Conservation (phyloP, 2,797 vertebrate genomes). For the Gymnothorax reevesii region DNA sequence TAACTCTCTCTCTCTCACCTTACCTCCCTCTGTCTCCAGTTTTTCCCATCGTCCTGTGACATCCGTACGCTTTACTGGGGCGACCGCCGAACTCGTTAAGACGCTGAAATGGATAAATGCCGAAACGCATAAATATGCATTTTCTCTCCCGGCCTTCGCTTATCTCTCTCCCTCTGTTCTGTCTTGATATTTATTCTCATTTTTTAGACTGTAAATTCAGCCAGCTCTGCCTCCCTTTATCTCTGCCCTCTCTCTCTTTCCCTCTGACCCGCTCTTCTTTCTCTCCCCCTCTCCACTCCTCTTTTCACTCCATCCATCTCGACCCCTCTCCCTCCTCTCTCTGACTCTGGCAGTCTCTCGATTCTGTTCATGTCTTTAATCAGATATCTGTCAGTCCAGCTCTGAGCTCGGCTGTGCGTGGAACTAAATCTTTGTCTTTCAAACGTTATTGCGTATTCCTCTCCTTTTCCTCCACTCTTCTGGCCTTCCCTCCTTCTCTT, state of each 20-base stretch:
- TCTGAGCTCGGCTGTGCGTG: no score
- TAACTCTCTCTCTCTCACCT: background rate
- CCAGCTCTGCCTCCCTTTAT: constrained; percentile 8
- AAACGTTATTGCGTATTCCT: background rate
- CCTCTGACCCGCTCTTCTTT: constrained; percentile 26
- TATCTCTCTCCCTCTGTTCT: constrained; percentile 2
- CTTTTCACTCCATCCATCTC: constrained; percentile 26
- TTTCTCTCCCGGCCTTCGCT: background rate
- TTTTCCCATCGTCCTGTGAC: no score
- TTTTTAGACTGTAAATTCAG: background rate
- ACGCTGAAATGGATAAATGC: no score
- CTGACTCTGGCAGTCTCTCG: no score
- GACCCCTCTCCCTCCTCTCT: constrained; percentile 32
- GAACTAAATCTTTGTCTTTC: background rate
- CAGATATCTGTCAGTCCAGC: no score
- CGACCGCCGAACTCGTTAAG: no score
- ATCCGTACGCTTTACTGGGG: background rate
- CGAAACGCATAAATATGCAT: no score
- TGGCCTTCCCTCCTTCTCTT: background rate
- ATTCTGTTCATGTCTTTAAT: no score
- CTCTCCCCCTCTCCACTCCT: constrained; percentile 1
- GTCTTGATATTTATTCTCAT: background rate
- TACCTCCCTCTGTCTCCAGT: background rate
- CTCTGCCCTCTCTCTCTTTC: constrained; percentile 29
- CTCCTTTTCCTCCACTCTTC: background rate